Conservation (phyloP, 2,113 vertebrate genomes). For the Sarotherodon lohbergeri region DNA sequence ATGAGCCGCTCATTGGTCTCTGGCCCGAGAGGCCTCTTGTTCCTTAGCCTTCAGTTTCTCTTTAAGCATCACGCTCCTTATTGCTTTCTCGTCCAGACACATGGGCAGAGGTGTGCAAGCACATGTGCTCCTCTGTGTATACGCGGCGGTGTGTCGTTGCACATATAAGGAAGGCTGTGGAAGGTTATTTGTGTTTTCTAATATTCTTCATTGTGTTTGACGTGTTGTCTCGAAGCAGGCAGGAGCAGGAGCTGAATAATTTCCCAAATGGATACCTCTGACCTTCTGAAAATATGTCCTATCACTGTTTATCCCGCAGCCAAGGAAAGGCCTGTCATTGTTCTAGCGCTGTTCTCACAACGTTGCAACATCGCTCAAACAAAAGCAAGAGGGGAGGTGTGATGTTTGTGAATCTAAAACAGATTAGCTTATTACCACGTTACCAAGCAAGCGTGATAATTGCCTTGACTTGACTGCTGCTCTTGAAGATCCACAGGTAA, state of each 20-base stretch:
- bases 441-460: neutral
- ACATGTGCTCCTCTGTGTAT: neutral
- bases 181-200: constrained; percentile 61
- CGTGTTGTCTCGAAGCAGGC: constrained; percentile 47
- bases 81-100: constrained; percentile 8
- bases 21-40: constrained; percentile 34
- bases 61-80: constrained; percentile 1
- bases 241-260: constrained; percentile 58
- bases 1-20: constrained; percentile 39
- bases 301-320: constrained; percentile 6
- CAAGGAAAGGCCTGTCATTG: constrained; percentile 40
- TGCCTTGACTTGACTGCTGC: neutral
- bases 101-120: neutral
- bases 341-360: neutral
- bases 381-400: neutral
- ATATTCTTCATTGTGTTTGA: constrained; percentile 54
- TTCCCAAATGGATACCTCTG: constrained; percentile 67
- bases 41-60: constrained; percentile 29
- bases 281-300: constrained; percentile 67
- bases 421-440: neutral
- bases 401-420: neutral
- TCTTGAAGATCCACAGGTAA: neutral
- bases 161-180: neutral
- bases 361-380: neutral
- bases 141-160: neutral